phyloP scores from a whole-genome alignment of 2,797 vertebrate species.

The Alectoris magna region DNA sequence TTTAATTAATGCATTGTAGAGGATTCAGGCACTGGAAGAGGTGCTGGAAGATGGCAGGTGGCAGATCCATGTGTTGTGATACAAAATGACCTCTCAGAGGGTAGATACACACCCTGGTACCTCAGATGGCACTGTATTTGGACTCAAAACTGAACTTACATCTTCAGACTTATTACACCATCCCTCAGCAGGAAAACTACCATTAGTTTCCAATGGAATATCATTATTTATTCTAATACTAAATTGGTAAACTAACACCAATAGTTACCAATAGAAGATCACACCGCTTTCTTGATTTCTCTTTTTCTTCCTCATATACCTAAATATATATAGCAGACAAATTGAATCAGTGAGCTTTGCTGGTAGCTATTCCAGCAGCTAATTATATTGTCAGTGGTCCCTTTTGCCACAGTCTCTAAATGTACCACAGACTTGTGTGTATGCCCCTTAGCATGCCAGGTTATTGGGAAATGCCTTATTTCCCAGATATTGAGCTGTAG shows the following conservation, averaged over 20 bases:
- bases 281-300: neutral
- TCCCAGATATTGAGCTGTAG: neutral
- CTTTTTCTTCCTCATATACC: neutral
- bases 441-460: accelerated
- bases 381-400: neutral
- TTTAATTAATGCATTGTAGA: neutral
- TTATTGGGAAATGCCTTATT: neutral
- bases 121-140: neutral
- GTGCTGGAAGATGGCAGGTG: conserved; percentile 18
- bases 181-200: neutral
- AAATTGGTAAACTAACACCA: no score
- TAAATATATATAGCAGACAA: neutral
- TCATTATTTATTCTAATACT: no score
- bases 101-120: neutral
- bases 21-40: neutral
- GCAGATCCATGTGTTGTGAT: neutral
- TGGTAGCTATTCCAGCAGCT: neutral
- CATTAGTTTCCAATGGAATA: neutral
- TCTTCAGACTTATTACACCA: neutral
- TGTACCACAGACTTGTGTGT: neutral
- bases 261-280: neutral
- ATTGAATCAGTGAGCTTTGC: neutral
- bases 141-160: neutral
- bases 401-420: neutral
- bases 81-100: neutral